Evolutionary conservation across 2,113 vertebrate species (phyloP).

Genomic region (Nothocercus nigrocapillus): DNA sequence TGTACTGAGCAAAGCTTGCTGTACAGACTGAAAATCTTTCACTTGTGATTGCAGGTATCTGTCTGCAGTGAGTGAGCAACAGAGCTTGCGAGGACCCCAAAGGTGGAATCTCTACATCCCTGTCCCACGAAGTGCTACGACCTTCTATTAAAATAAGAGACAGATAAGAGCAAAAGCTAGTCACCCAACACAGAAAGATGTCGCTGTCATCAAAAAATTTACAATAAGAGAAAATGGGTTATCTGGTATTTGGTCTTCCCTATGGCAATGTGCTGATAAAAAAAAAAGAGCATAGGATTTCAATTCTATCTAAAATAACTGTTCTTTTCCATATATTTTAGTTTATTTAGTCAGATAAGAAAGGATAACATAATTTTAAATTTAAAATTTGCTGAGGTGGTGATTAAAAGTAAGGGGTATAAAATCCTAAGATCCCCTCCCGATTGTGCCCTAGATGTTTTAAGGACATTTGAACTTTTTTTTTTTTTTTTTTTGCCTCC

Average conservation of each 20-base stretch:
- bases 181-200: neutral
- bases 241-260: neutral
- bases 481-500: neutral
- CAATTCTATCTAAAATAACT: neutral
- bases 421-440: neutral
- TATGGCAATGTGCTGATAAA: neutral
- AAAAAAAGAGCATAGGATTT: neutral
- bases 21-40: neutral
- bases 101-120: neutral
- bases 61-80: neutral
- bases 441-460: neutral
- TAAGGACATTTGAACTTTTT: neutral
- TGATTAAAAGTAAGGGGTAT: neutral
- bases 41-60: neutral
- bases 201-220: neutral
- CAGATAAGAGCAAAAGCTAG: neutral
- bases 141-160: neutral
- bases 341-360: neutral
- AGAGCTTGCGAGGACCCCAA: neutral
- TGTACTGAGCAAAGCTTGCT: neutral
- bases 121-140: neutral
- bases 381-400: neutral
- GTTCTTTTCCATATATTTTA: neutral
- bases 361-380: neutral
- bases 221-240: neutral